These are phyloP conservation scores for Eupithecia dodoneata DNA, from an alignment of 2,888 invertebrate genomes.

Conservation along the genomic window DNA sequence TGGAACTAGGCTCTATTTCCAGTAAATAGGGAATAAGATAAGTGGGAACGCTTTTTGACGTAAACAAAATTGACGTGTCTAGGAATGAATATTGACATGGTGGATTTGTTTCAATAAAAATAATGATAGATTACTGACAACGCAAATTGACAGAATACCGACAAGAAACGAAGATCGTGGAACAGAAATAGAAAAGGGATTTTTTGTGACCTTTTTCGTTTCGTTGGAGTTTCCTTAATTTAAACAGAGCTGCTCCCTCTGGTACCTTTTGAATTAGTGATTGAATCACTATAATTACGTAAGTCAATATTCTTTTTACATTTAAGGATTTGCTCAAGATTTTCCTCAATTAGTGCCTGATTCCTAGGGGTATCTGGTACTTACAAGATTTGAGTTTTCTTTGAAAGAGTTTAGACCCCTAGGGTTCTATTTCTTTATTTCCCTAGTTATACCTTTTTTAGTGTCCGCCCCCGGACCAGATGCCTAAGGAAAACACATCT, in stretches of 20 bases:
- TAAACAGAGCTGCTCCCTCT: not conserved
- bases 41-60: not conserved
- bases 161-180: not conserved
- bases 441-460: not conserved
- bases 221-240: conserved; percentile 1
- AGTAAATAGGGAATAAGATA: not conserved
- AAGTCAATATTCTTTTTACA: not conserved
- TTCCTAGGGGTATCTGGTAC: not conserved
- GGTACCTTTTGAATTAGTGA: not conserved
- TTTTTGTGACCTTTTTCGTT: not conserved
- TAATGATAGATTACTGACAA: not conserved
- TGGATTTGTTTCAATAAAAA: not conserved
- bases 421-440: not conserved
- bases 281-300: not conserved
- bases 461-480: not conserved
- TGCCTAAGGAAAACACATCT: not conserved
- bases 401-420: not conserved
- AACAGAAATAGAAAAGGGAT: not conserved
- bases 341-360: not conserved
- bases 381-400: not conserved
- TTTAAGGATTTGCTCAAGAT: not conserved
- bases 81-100: not conserved
- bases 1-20: not conserved
- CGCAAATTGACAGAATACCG: not conserved
- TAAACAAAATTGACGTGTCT: not conserved